phyloP scores from a whole-genome alignment of 2,113 vertebrate species.

The Amblyornis subalaris region DNA sequence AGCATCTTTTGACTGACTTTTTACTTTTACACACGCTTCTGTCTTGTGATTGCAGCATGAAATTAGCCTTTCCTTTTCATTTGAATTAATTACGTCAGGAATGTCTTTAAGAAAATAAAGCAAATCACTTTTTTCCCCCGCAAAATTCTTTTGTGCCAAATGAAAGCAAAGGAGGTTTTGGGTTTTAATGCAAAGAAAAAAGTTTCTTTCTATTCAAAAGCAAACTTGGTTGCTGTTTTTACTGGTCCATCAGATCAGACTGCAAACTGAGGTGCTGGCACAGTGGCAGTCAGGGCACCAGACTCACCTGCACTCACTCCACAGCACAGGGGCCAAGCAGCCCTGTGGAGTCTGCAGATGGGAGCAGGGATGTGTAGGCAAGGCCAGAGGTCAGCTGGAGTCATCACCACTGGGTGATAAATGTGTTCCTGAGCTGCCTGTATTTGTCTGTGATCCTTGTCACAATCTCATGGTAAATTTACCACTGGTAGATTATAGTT shows the following conservation, averaged over 20 bases:
- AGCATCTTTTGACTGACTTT: not conserved
- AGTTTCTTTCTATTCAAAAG: not conserved
- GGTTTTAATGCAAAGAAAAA: not conserved
- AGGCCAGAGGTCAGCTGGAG: not conserved
- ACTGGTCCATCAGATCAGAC: not conserved
- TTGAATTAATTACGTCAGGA: not conserved
- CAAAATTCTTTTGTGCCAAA: not conserved
- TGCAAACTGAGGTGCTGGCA: not conserved
- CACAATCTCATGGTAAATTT: conserved; percentile 44
- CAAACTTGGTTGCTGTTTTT: not conserved
- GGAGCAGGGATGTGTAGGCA: not conserved
- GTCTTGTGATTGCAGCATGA: not conserved
- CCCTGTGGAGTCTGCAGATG: rapidly evolving
- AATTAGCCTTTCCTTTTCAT: not conserved
- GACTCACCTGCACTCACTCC: rapidly evolving
- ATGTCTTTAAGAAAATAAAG: not conserved
- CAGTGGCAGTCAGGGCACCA: rapidly evolving
- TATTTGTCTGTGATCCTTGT: not conserved
- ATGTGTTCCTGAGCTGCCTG: not conserved
- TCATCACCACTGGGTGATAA: not conserved
- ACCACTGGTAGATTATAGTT: not conserved
- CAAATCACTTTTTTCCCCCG: not conserved
- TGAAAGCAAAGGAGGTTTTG: not conserved
- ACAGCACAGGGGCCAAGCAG: rapidly evolving
- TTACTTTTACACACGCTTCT: not conserved